Evolutionary conservation across 2,797 vertebrate species (phyloP).

Genomic region (Poecilia picta): DNA sequence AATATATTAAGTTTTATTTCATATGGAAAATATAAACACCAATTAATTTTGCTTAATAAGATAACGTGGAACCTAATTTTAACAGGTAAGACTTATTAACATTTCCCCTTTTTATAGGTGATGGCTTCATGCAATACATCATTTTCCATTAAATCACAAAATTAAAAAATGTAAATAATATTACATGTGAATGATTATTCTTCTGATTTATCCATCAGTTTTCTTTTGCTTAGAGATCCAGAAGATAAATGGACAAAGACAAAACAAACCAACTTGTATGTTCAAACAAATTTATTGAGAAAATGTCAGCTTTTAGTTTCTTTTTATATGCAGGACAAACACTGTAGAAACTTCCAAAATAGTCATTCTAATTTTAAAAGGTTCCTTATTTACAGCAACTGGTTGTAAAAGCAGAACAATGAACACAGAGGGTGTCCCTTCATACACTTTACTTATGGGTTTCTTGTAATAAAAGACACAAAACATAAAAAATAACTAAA

Average conservation of each 20-base stretch:
- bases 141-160: background rate
- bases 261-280: conserved; percentile 4
- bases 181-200: background rate
- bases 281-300: conserved; percentile 67
- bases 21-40: background rate
- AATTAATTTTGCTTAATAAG: background rate
- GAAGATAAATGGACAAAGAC: background rate
- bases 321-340: conserved; percentile 42
- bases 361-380: conserved; percentile 43
- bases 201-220: background rate
- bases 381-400: conserved; percentile 21
- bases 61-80: background rate
- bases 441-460: background rate
- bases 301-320: conserved; percentile 50
- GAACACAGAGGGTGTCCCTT: conserved; percentile 33
- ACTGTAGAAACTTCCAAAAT: conserved; percentile 74
- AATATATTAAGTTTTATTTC: background rate
- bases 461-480: conserved; percentile 14
- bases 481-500: conserved; percentile 8
- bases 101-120: background rate
- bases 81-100: background rate
- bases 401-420: conserved; percentile 30
- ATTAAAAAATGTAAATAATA: background rate
- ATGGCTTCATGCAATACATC: background rate
- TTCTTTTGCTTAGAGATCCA: background rate